phyloP scores from a whole-genome alignment of 2,113 vertebrate species.

The Pygoscelis adeliae region DNA sequence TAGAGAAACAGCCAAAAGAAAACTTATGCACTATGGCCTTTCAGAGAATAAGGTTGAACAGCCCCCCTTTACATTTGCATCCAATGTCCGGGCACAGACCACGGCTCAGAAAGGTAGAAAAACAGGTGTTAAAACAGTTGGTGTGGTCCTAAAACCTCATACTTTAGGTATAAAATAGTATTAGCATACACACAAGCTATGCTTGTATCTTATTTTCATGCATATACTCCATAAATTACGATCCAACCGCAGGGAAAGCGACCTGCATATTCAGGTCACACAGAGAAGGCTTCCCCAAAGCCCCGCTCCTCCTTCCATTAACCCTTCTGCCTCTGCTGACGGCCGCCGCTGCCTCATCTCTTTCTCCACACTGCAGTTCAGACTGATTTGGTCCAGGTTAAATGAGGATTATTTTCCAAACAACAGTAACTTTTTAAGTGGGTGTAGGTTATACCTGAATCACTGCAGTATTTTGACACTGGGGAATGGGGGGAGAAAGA shows the following conservation, averaged over 20 bases:
- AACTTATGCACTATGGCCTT: background rate
- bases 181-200: background rate
- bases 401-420: background rate
- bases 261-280: background rate
- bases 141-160: background rate
- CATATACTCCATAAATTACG: background rate
- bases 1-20: background rate
- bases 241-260: accelerated
- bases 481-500: background rate
- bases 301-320: background rate
- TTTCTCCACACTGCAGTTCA: background rate
- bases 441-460: background rate
- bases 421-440: background rate
- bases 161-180: background rate
- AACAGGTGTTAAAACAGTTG: background rate
- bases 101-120: background rate
- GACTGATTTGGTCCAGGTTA: background rate
- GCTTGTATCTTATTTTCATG: background rate
- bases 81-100: background rate
- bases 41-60: background rate
- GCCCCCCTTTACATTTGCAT: background rate
- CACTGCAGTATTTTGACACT: background rate
- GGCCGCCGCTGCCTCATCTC: background rate
- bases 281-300: background rate
- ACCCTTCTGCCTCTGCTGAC: background rate